phyloP scores from a whole-genome alignment of 2,113 vertebrate genomes.

The Abramis brama region DNA sequence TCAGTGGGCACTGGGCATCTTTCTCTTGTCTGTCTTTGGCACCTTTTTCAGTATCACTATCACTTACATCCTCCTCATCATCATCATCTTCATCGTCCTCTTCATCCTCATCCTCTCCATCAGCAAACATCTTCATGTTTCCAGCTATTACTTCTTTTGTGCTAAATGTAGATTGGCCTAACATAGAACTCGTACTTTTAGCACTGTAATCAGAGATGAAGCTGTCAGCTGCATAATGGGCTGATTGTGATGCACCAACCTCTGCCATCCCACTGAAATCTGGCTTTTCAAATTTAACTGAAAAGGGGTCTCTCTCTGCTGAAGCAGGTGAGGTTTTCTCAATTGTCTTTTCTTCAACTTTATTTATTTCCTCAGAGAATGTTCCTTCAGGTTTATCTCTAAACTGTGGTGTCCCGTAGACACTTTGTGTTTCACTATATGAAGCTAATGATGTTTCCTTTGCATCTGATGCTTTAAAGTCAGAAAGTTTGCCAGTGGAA shows the following conservation, averaged over 20 bases:
- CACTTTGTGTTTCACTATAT: constrained; percentile 68
- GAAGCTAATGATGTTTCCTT: constrained; percentile 78
- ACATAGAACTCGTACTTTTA: constrained; percentile 58
- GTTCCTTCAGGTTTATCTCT: constrained; percentile 48
- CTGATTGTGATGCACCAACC: constrained; percentile 44
- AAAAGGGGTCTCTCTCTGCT: constrained; percentile 49
- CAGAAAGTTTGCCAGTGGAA: constrained; percentile 53
- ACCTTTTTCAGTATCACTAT: constrained; percentile 89
- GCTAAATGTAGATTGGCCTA: constrained; percentile 52
- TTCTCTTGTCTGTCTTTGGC: constrained; percentile 88
- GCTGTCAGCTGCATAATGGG: constrained; percentile 60
- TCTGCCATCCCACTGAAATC: constrained; percentile 43
- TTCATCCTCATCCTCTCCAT: constrained; percentile 77
- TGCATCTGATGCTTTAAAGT: constrained; percentile 71
- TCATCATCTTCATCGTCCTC: constrained; percentile 75
- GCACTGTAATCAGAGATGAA: constrained; percentile 60
- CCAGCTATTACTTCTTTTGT: constrained; percentile 70
- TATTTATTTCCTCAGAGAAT: constrained; percentile 54
- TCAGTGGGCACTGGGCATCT: constrained; percentile 67
- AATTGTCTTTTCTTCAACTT: constrained; percentile 31
- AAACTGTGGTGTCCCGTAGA: constrained; percentile 23
- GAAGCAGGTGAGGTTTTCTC: constrained; percentile 60
- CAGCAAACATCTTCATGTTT: constrained; percentile 74
- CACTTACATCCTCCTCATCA: constrained; percentile 71
- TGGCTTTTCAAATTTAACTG: constrained; percentile 48